Conservation (phyloP, 2,797 vertebrate genomes). For the Microctenopoma stevenorrisi region DNA sequence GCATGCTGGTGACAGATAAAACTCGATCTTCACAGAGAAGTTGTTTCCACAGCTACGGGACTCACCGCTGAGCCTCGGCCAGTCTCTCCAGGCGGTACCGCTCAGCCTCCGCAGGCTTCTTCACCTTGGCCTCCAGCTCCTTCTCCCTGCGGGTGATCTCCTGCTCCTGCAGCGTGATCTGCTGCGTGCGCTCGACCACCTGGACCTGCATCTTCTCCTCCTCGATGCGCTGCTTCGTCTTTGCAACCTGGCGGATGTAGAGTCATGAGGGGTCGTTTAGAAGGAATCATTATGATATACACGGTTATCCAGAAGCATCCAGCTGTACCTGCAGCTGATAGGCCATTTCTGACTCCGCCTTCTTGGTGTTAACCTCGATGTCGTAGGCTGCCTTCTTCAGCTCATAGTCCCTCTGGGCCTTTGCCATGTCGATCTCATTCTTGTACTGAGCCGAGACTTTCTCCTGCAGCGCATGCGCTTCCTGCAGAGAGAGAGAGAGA, state of each 20-base stretch:
- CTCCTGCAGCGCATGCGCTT: slow-evolving; percentile 90
- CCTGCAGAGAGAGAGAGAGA: slow-evolving; percentile 73
- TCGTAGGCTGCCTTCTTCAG: slow-evolving; percentile 92
- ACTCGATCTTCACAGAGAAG: no score
- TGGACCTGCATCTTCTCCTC: slow-evolving; percentile 92
- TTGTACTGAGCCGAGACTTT: slow-evolving; percentile 91
- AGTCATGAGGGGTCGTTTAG: neutral
- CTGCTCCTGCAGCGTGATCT: slow-evolving; percentile 92
- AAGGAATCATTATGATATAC: no score
- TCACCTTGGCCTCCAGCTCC: slow-evolving; percentile 91
- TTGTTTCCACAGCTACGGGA: neutral
- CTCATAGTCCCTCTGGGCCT: slow-evolving; percentile 92
- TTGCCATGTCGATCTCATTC: slow-evolving; percentile 93
- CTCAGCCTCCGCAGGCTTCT: slow-evolving; percentile 91
- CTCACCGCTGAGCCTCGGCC: slow-evolving; percentile 89
- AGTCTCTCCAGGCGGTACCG: slow-evolving; percentile 88
- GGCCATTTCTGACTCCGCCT: slow-evolving; percentile 92
- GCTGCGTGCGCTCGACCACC: slow-evolving; percentile 91
- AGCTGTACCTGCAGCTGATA: slow-evolving; percentile 91
- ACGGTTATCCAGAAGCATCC: neutral
- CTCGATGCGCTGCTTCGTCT: slow-evolving; percentile 93
- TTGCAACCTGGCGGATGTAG: slow-evolving; percentile 84
- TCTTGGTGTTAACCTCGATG: slow-evolving; percentile 90
- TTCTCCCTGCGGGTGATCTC: slow-evolving; percentile 89
- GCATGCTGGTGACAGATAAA: no score